Evolutionary conservation across 2,888 invertebrate genomes (phyloP).

Genomic region (Pammene fasciana): DNA sequence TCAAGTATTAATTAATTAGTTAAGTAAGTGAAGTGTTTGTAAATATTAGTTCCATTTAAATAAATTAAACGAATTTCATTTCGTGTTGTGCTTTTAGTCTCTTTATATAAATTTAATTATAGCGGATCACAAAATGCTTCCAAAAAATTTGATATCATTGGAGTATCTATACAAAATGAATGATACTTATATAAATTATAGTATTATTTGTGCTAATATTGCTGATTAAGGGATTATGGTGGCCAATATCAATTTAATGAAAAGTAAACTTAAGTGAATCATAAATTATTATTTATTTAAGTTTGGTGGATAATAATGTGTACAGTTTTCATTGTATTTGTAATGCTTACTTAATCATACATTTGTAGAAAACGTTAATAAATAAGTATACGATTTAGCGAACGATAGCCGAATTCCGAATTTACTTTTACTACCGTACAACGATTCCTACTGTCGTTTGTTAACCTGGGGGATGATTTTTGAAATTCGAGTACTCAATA

Average conservation of each 20-base stretch:
- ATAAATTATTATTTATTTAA: slow-evolving; percentile 31
- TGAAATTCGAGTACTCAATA: too few relatives aligned
- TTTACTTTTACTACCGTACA: neutral
- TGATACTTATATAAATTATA: neutral
- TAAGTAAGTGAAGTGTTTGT: slow-evolving; percentile 50
- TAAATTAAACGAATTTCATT: too few relatives aligned
- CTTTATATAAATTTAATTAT: slow-evolving; percentile 11
- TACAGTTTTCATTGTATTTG: neutral
- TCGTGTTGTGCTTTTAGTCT: too few relatives aligned
- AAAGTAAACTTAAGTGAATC: slow-evolving; percentile 16
- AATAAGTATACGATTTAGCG: neutral
- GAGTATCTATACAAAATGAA: neutral
- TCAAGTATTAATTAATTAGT: slow-evolving; percentile 52
- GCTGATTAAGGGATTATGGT: neutral
- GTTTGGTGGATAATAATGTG: slow-evolving; percentile 14
- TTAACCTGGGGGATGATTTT: too few relatives aligned
- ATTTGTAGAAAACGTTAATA: neutral
- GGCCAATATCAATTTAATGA: neutral
- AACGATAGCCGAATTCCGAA: slow-evolving; percentile 2
- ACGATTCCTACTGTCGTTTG: too few relatives aligned
- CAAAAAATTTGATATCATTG: neutral
- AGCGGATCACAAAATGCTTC: neutral
- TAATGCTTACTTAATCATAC: neutral
- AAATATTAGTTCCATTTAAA: slow-evolving; percentile 52
- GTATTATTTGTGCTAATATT: slow-evolving; percentile 5